These are phyloP conservation scores for Choloepus hoffmanni DNA, from an alignment of 2,113 vertebrate species.

Conservation along the genomic window DNA sequence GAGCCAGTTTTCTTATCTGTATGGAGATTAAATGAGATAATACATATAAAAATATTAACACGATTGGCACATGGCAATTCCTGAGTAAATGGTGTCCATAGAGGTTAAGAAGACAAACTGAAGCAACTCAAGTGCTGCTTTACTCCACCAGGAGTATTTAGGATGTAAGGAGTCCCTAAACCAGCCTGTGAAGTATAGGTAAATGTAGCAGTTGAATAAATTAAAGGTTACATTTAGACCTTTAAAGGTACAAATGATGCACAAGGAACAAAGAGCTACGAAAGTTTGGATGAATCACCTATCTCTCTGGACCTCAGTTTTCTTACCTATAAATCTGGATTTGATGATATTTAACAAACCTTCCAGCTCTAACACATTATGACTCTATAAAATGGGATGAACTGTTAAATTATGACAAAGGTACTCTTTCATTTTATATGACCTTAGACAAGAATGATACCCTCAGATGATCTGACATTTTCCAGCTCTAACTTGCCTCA, in stretches of 20 bases:
- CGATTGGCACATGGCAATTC: not conserved
- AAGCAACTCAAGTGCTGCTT: not conserved
- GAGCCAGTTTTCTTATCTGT: not conserved
- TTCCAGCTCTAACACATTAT: conserved; percentile 61
- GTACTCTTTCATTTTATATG: conserved; percentile 74
- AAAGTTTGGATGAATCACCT: not conserved
- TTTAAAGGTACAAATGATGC: conserved; percentile 1
- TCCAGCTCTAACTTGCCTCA: conserved; percentile 72
- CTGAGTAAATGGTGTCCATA: not conserved
- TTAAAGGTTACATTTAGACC: not conserved
- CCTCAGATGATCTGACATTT: conserved; percentile 75
- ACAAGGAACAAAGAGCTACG: not conserved
- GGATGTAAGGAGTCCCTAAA: not conserved
- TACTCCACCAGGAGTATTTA: not conserved
- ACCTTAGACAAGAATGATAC: conserved; percentile 70
- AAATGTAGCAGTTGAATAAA: not conserved
- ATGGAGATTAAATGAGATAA: not conserved
- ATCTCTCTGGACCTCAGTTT: conserved; percentile 32
- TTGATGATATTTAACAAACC: conserved; percentile 71
- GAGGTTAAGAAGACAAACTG: not conserved
- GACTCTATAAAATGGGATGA: conserved; percentile 70
- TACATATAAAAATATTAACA: not conserved
- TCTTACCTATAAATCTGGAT: conserved; percentile 65
- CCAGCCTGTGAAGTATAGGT: not conserved
- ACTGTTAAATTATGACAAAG: conserved; percentile 69